phyloP scores from a whole-genome alignment of 2,888 invertebrate species.

The Leptinotarsa peninsularis region DNA sequence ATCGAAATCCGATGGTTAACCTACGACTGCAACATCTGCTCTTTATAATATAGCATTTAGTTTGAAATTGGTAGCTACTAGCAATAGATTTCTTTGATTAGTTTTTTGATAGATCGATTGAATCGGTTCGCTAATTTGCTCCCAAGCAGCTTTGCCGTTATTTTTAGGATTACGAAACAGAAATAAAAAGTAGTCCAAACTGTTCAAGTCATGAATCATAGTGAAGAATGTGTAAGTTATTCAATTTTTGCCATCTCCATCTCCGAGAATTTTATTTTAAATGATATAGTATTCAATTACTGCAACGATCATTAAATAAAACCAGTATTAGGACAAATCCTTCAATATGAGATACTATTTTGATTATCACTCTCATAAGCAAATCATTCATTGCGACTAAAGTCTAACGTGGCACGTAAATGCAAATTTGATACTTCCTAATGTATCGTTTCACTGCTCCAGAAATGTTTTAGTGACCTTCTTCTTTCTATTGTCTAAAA shows the following conservation, averaged over 20 bases:
- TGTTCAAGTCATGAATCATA: background rate
- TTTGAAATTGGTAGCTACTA: slow-evolving; percentile 19
- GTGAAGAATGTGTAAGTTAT: background rate
- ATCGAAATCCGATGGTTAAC: slow-evolving; percentile 12
- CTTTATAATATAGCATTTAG: slow-evolving; percentile 24
- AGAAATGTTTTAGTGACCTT: too few species aligned
- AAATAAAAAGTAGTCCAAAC: background rate
- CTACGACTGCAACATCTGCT: slow-evolving; percentile 14
- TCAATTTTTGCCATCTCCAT: background rate
- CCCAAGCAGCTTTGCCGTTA: slow-evolving; percentile 5
- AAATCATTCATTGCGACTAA: too few species aligned
- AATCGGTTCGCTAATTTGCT: background rate
- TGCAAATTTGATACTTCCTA: too few species aligned
- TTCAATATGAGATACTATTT: too few species aligned
- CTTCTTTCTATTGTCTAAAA: too few species aligned
- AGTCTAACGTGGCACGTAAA: too few species aligned
- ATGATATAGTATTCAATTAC: too few species aligned
- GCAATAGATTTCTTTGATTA: slow-evolving; percentile 9
- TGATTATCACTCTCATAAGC: too few species aligned
- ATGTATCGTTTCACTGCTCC: too few species aligned
- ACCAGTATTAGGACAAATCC: too few species aligned
- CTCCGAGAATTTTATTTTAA: too few species aligned
- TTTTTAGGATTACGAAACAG: background rate
- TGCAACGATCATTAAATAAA: too few species aligned
- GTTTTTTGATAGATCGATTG: background rate